Evolutionary conservation across 2,888 invertebrate genomes (phyloP), one percentile per base, ranked within the genome.

Genomic region (Adineta ricciae): DNA sequence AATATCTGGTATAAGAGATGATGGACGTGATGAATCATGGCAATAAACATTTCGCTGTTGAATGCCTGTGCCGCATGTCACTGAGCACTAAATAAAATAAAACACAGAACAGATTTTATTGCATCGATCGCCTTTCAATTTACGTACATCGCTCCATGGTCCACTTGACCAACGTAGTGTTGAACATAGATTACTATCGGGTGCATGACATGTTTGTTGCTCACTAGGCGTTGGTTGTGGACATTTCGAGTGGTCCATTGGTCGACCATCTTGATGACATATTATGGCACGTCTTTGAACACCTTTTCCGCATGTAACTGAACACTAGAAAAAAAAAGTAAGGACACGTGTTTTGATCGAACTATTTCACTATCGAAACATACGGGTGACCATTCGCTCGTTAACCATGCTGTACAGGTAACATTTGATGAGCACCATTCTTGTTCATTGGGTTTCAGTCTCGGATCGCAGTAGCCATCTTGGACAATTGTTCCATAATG

Each of bases 271-370:
- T 78, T 78, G 78, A 38, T 21, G 50, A 78, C 85, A 85, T 24
- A 73, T 27, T 24, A 85, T 21, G 21, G 46, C 36, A 27, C 85
- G 72, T 49, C 36, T 49, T 54, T 49, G 56, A 83, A 78, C 73
- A 82, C 85, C 85, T 41, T 36, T 82, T 38, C 85, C 85, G 36
- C 85, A 85, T 36, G 83, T 84, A 46, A 83, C 83, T 14, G 85
- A 85, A 56, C 85, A 85, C 83, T 83, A 24, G 32, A 50, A n/a
- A n/a, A n/a, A n/a, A n/a, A n/a, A n/a, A n/a, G n/a, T n/a, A n/a
- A n/a, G n/a, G n/a, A n/a, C n/a, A n/a, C n/a, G n/a, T n/a, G n/a
- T n/a, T n/a, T n/a, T n/a, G n/a, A n/a, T n/a, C n/a, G n/a, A n/a
- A n/a, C n/a, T n/a, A n/a, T n/a, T n/a, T n/a, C n/a, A n/a, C n/a